Conservation (phyloP, 2,113 vertebrate species). For the Merops nubicus region DNA sequence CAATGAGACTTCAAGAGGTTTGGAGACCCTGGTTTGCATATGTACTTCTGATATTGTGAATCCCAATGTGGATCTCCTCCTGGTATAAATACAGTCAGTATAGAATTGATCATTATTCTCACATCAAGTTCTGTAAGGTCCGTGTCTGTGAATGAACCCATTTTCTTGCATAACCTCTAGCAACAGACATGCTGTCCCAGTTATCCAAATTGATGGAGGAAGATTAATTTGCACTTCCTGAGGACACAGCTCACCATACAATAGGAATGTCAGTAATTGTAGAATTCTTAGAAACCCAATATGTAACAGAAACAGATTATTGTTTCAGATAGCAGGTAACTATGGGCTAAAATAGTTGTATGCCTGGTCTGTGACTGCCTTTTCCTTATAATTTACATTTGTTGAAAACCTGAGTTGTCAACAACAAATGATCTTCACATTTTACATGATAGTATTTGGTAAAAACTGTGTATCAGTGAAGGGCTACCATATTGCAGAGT, state of each 20-base stretch:
- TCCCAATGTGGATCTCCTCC: not conserved
- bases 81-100: not conserved
- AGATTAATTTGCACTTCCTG: not conserved
- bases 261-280: not conserved
- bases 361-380: not conserved
- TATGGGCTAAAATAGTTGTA: not conserved
- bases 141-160: not conserved
- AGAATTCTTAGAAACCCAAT: not conserved
- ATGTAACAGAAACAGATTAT: not conserved
- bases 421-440: not conserved
- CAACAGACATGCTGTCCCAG: not conserved
- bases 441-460: not conserved
- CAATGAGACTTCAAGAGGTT: not conserved
- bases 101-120: not conserved
- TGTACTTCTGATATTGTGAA: not conserved
- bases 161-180: not conserved
- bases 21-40: rapidly evolving
- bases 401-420: not conserved
- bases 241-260: not conserved
- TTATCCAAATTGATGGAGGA: not conserved
- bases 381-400: not conserved
- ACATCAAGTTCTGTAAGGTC: not conserved
- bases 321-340: not conserved
- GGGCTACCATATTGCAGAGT: not conserved
- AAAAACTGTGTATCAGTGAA: not conserved